phyloP scores from a whole-genome alignment of 1,140 invertebrate genomes.

The Streblospio benedicti region DNA sequence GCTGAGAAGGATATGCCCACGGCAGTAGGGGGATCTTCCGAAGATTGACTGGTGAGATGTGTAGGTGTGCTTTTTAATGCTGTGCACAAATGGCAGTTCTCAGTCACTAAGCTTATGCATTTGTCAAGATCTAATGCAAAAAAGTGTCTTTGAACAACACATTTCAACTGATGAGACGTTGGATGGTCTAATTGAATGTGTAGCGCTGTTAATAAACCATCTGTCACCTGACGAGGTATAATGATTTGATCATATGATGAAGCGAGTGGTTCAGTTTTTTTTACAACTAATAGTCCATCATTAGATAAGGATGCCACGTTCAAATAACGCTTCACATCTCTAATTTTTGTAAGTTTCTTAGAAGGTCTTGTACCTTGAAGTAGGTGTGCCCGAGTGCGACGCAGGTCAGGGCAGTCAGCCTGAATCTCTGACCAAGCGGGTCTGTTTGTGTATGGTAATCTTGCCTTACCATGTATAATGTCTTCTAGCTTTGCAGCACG shows the following conservation, averaged over 20 bases:
- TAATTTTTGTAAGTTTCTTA: not conserved
- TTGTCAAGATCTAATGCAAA: slow-evolving; percentile 22
- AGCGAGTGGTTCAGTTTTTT: not conserved
- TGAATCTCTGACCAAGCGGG: slow-evolving; percentile 10
- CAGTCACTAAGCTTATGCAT: not conserved
- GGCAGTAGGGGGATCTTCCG: slow-evolving; percentile 13
- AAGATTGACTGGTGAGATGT: not conserved
- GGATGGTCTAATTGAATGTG: not conserved
- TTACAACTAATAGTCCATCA: not conserved
- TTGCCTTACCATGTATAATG: not conserved
- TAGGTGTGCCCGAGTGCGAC: not conserved
- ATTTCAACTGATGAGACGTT: slow-evolving; percentile 1
- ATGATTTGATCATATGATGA: slow-evolving; percentile 13
- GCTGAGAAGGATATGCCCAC: slow-evolving; percentile 19
- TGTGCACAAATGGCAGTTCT: slow-evolving; percentile 14
- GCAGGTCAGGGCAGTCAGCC: not conserved
- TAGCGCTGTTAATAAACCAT: slow-evolving; percentile 15
- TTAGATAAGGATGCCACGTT: not conserved
- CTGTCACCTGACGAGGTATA: slow-evolving; percentile 18
- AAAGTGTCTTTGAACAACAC: slow-evolving; percentile 1
- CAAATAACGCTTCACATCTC: not conserved
- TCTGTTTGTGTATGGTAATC: not conserved
- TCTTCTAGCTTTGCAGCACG: not conserved
- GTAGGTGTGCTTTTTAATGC: slow-evolving; percentile 11
- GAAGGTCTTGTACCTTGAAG: not conserved